A percentile compares a stretch with the other conserved stretches of the same genome.
phyloP scores from a whole-genome alignment of 2,888 invertebrate genomes.

The Tuberolachnus salignus region DNA sequence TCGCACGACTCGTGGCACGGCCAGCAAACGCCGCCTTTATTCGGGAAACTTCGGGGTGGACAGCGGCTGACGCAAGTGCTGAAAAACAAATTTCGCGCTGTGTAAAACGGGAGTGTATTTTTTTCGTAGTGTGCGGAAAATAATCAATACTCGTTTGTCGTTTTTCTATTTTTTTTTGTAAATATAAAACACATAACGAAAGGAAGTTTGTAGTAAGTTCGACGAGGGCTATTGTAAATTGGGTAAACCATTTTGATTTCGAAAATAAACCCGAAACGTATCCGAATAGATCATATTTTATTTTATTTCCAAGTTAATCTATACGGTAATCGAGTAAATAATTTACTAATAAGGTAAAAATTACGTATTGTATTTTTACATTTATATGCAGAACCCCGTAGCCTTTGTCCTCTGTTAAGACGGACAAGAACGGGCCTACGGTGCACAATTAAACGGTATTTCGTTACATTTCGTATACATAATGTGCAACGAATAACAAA shows the following conservation, averaged over 20 bases:
- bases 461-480: not conserved
- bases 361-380: too few species aligned
- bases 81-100: conserved; percentile 59
- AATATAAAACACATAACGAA: not conserved
- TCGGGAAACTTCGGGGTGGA: conserved; percentile 82
- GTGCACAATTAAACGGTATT: not conserved
- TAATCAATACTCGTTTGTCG: not conserved
- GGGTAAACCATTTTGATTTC: not conserved
- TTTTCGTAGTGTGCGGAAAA: not conserved
- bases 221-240: not conserved
- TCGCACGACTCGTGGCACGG: conserved; percentile 89
- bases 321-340: too few species aligned
- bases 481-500: not conserved
- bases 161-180: not conserved
- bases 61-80: conserved; percentile 85
- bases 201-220: not conserved
- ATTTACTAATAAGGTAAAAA: too few species aligned
- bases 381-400: too few species aligned
- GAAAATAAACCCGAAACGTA: not conserved
- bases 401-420: too few species aligned
- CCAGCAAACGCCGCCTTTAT: conserved; percentile 80
- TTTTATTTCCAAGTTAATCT: too few species aligned
- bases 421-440: too few species aligned
- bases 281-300: too few species aligned
- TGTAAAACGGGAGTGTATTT: too few species aligned